Conservation (phyloP, 2,888 invertebrate species). For the Drymonia ruficornis region DNA sequence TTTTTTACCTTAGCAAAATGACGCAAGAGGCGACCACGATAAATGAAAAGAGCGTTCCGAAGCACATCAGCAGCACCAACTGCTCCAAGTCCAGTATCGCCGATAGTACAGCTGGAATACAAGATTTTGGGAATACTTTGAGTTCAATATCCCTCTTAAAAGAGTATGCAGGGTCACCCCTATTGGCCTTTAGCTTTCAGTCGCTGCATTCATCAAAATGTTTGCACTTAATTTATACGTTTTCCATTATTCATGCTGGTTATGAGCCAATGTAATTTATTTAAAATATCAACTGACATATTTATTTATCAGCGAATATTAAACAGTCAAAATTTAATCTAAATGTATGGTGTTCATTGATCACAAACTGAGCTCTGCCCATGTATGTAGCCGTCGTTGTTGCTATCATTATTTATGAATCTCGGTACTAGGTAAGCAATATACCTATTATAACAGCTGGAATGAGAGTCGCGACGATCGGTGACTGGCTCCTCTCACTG, state of each 20-base stretch:
- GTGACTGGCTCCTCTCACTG: constrained; percentile 89
- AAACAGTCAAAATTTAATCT: no score
- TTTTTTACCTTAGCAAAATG: constrained; percentile 89
- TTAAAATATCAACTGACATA: no score
- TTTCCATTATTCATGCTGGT: neutral
- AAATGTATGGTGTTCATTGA: no score
- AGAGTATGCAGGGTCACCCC: neutral
- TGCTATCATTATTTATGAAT: no score
- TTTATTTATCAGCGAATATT: no score
- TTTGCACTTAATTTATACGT: neutral
- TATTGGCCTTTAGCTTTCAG: neutral
- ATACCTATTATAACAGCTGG: constrained; percentile 89
- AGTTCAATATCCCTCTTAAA: neutral
- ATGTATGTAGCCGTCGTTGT: no score
- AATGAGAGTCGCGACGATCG: constrained; percentile 88
- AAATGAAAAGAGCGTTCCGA: constrained; percentile 93
- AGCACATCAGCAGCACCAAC: constrained; percentile 93
- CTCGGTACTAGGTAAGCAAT: no score
- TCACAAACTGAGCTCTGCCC: no score
- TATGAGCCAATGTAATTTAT: neutral
- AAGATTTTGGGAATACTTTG: neutral
- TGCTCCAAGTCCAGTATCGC: constrained; percentile 91
- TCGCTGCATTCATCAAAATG: neutral
- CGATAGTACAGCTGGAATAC: constrained; percentile 88
- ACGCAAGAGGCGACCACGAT: constrained; percentile 94